phyloP scores from a whole-genome alignment of 2,888 invertebrate genomes.

The Koerneria pararmatus region DNA sequence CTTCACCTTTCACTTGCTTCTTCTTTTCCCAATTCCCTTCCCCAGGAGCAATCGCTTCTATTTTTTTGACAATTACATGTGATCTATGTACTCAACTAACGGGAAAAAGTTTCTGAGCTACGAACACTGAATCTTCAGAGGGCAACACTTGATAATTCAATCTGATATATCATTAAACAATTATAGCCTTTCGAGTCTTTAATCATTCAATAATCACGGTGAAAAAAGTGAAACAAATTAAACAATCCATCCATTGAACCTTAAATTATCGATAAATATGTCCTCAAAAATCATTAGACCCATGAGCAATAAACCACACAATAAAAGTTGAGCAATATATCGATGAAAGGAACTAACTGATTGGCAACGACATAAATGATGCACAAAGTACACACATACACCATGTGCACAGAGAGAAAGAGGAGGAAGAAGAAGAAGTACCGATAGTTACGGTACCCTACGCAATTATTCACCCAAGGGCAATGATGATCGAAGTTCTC shows the following conservation, averaged over 20 bases:
- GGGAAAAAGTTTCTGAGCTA: too few species aligned
- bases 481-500: conserved; percentile 99
- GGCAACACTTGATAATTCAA: too few species aligned
- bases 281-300: neutral
- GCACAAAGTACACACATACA: conserved; percentile 89
- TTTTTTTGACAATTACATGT: too few species aligned
- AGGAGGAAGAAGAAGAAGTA: conserved; percentile 98
- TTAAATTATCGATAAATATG: conserved; percentile 20
- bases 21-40: neutral
- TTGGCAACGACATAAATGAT: conserved; percentile 72
- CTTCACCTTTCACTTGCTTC: neutral
- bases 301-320: too few species aligned
- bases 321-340: neutral
- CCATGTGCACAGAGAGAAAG: conserved; percentile 77
- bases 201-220: too few species aligned
- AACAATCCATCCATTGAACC: neutral
- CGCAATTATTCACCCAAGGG: conserved; percentile 61
- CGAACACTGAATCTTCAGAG: too few species aligned
- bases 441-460: conserved; percentile 66
- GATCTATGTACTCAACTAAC: too few species aligned
- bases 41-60: too few species aligned
- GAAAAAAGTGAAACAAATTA: neutral
- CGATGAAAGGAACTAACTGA: neutral
- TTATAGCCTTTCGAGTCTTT: too few species aligned
- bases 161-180: too few species aligned